Evolutionary conservation across 2,113 vertebrate genomes (phyloP), one percentile per base, ranked within the genome.

Genomic region (Hucho hucho): DNA sequence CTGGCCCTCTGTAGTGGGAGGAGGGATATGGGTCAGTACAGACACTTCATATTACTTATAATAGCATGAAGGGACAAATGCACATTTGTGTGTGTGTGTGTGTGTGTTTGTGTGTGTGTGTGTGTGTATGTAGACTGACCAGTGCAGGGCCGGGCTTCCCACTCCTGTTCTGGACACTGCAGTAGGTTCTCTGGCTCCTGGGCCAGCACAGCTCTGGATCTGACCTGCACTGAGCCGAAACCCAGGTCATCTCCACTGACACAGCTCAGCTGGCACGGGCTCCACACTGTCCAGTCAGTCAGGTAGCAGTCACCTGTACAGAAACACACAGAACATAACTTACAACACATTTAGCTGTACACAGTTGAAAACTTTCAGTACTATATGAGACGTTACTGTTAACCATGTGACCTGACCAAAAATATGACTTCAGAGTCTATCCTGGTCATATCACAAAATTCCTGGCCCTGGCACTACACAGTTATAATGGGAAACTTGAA

Each of bases 261-360:
- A 75, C 98, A 99, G 87, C 94, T 98, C 20, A 97, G 83, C 86
- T 98, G 97, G 82, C 98, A 99, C 0, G 91, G 88, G 83, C 97
- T 97, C 98, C 98, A 99, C 0, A 87, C 84, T 5, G 96, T 96
- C 98, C 98, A 99, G 22, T 98, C 96, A 11, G 94, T 96, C 90
- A 99, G 89, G 81, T 98, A 99, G 88, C 98, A 99, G 85, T 99
- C 97, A 1, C 97, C 97, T 99, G 82, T n/a, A 65, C 26, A 78
- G n/a, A 79, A 3, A 26, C 64, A 75, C 32, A 73, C 64, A 43
- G 37, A 11, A 43, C 37, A 43, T 11, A 69, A 26, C 76, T 6
- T 9, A 47, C 67, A 47, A 58, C 61, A 61, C 29, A 25, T 22
- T 29, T 6, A 78, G 14, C 56, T 49, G 29, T 0, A 24, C 72